Base-by-base conservation (phyloP, 2,888 invertebrate genomes). In the Drosophila yooni region DNA sequence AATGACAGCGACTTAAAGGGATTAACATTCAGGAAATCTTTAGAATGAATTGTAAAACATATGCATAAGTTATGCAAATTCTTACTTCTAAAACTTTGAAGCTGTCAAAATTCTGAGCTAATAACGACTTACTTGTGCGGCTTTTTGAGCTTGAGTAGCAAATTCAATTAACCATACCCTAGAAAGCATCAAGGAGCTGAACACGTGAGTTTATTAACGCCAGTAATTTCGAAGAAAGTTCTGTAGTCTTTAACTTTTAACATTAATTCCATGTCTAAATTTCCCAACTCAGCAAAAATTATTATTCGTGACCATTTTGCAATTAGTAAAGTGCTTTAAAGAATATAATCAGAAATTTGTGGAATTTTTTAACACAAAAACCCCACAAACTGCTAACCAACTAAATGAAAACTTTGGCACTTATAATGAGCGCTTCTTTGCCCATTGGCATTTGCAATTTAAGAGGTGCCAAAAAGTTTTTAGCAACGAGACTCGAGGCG, bases 401-500 rank as follows among this genome's bases (percentile, higher is more conserved):
- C 38, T 40, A 15, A 34, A 36, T 40, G 50, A 68, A 68, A 68
- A 68, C 56, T 68, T 68, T 68, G 48, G 68, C 56, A 57, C 56
- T 68, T 68, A 68, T 68, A 68, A 68, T 68, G 68, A 68, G 69
- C 33, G 29, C 51, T 68, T 51, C 69, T 43, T 57, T 51, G 50
- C 34, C 68, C 68, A 57, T 29, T 43, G 69, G 56, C 68, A 68
- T 31, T 68, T 59, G 68, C 68, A 38, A 38, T 54, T 67, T 54
- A 67, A 56, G 67, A 68, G 38, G 67, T 54, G 68, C 50, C 56
- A 68, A 68, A 51, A 68, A 68, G 68, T 68, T 68, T 25, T 57
- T 25, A 21, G 38, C 40, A 40, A 40, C 21, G 51, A 3, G 50
- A n/a, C 68, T 68, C 1, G 38, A 15, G 68, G 68, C 68, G 15